Evolutionary conservation across 2,888 invertebrate species (phyloP).

Genomic region (Latrodectus hesperus): DNA sequence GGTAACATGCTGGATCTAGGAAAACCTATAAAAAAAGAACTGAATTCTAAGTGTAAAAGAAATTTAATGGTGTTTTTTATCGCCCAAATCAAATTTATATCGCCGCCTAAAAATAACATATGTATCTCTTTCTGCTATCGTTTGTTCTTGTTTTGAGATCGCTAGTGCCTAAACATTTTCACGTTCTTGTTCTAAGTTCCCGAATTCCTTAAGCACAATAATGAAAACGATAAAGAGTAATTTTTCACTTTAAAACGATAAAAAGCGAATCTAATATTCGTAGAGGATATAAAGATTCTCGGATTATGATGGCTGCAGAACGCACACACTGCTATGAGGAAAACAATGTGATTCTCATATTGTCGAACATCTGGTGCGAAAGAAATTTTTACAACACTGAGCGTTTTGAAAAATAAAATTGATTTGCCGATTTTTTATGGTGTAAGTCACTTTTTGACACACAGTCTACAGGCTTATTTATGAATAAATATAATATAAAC

Average conservation of each 20-base stretch:
- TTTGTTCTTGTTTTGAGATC: slow-evolving; percentile 14
- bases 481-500: no score
- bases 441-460: no score
- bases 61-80: slow-evolving; percentile 45
- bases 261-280: slow-evolving; percentile 22
- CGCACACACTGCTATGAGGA: no score
- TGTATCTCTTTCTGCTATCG: slow-evolving; percentile 32
- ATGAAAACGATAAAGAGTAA: slow-evolving; percentile 24
- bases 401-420: no score
- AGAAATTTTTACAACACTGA: no score
- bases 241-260: slow-evolving; percentile 27
- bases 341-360: no score
- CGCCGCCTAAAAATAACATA: slow-evolving; percentile 17
- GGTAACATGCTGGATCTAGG: slow-evolving; percentile 6
- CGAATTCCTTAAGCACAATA: not conserved
- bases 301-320: slow-evolving; percentile 1
- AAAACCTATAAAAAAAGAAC: slow-evolving; percentile 27
- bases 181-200: no score
- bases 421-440: no score
- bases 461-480: no score
- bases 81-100: slow-evolving; percentile 55
- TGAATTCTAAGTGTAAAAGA: slow-evolving; percentile 35
- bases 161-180: no score
- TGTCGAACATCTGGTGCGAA: no score
- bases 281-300: slow-evolving; percentile 8